Evolutionary conservation across 2,888 invertebrate species (phyloP).

Genomic region (Clistopyga incitator): DNA sequence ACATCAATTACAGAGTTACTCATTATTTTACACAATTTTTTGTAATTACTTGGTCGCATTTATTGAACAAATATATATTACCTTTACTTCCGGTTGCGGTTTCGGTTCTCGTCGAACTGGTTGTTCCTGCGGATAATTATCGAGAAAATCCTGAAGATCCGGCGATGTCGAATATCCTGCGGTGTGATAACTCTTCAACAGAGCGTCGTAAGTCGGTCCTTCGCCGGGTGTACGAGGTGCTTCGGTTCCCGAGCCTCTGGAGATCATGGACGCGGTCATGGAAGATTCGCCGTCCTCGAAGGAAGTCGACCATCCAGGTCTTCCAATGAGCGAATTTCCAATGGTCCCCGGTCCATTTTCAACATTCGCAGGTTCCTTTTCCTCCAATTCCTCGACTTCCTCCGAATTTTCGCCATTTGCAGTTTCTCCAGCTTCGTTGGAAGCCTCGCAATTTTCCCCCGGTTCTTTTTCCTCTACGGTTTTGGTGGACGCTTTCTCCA

Average conservation of each 20-base stretch:
- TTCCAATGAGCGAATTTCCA: constrained; percentile 89
- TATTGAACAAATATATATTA: constrained; percentile 51
- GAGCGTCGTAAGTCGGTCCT: constrained; percentile 86
- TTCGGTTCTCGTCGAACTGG: constrained; percentile 57
- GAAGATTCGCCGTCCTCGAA: constrained; percentile 85
- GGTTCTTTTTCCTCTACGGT: constrained; percentile 33
- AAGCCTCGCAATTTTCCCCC: background rate
- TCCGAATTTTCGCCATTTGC: constrained; percentile 9
- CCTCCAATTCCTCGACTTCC: constrained; percentile 37
- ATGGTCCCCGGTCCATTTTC: constrained; percentile 79
- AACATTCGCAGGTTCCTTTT: constrained; percentile 62
- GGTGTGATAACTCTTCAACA: constrained; percentile 87
- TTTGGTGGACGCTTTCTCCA: constrained; percentile 7
- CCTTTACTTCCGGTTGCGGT: constrained; percentile 65
- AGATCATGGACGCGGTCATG: constrained; percentile 85
- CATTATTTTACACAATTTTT: no score
- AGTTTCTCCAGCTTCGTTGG: constrained; percentile 21
- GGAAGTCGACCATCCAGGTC: constrained; percentile 88
- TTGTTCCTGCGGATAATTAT: constrained; percentile 74
- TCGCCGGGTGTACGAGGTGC: constrained; percentile 77
- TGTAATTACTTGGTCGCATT: no score
- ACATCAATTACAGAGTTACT: no score
- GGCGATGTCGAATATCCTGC: constrained; percentile 84
- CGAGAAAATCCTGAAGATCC: constrained; percentile 87
- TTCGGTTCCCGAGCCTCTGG: constrained; percentile 85